Conservation (phyloP, 2,797 vertebrate species). For the Botia kubotai region DNA sequence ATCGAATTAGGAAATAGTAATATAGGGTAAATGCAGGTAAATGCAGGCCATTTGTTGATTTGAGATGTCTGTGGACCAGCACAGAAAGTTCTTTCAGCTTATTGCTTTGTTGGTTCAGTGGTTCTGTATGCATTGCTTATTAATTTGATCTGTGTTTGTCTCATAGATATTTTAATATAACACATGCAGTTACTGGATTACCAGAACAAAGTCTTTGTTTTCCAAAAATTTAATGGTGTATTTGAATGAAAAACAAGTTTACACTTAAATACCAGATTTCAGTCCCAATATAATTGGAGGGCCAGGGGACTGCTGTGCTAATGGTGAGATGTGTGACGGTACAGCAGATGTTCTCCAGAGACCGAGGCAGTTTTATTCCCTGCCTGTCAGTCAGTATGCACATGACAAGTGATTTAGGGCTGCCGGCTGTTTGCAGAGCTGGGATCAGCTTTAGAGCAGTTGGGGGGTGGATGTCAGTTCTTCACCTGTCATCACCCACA, state of each 20-base stretch:
- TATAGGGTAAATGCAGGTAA: neutral
- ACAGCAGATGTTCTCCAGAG: constrained; percentile 18
- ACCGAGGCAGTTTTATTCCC: constrained; percentile 16
- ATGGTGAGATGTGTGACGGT: constrained; percentile 4
- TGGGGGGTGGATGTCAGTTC: constrained; percentile 32
- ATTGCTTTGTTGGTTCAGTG: constrained; percentile 8
- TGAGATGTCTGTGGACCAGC: neutral
- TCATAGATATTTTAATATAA: neutral
- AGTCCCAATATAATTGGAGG: constrained; percentile 28
- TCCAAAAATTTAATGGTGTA: neutral
- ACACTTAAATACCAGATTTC: constrained; percentile 7
- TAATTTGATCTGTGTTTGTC: neutral
- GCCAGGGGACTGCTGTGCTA: neutral
- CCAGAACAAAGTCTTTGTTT: neutral
- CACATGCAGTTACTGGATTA: neutral
- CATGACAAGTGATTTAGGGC: constrained; percentile 34
- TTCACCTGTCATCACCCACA: constrained; percentile 34
- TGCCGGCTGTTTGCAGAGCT: constrained; percentile 30
- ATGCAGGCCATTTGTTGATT: neutral
- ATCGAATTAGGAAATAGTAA: neutral
- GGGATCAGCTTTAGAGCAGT: constrained; percentile 34
- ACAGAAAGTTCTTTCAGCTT: neutral
- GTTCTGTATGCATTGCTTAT: constrained; percentile 18
- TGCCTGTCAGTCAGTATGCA: constrained; percentile 26
- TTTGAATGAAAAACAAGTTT: neutral